Evolutionary conservation across 1,140 invertebrate genomes (phyloP), one percentile per base, ranked within the genome.

Genomic region (Agrypnia vestita): DNA sequence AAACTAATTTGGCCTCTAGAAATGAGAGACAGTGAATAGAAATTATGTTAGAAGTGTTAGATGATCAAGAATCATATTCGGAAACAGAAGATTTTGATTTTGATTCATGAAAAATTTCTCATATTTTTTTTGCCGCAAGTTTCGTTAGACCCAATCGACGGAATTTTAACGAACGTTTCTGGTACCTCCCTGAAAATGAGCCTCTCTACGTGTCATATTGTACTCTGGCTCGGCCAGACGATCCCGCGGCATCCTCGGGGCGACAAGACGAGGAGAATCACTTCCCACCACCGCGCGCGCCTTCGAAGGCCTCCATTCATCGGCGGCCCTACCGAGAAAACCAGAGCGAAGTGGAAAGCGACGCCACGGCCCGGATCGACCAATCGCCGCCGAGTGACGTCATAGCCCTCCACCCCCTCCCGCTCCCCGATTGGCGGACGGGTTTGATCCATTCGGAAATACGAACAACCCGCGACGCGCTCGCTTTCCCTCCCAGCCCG

Each of bases 381-480:
- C 6, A 46, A 46, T 49, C 64, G n/a, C 53, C 10, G 51, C 53
- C 72, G 19, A 55, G 71, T 74, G 51, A 74, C 53, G 25, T 76
- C 47, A 76, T 55, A 17, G 43, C 13, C 13, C 61, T 53, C 47
- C 47, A 15, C 25, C 59, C 44, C 15, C 64, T 13, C 71, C 71
- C 71, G 7, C 19, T 10, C 21, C 51, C 71, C 21, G 12, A 35
- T 25, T 44, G 19, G 71, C 12, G 12, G 71, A n/a, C 13, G 13
- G 71, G 53, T 74, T 74, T 74, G 71, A 74, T 74, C 71, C 71
- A 74, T 74, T 74, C 71, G 51, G 51, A 74, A 74, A 55, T 43
- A 55, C 71, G 51, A 43, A 56, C 71, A 4, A 13, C 15, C 67
- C 21, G 67, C 43, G n/a, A 13, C 67, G 67, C 43, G 9, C 67